Conservation (phyloP, 1,140 invertebrate genomes). For the Reticulitermes speratus region DNA sequence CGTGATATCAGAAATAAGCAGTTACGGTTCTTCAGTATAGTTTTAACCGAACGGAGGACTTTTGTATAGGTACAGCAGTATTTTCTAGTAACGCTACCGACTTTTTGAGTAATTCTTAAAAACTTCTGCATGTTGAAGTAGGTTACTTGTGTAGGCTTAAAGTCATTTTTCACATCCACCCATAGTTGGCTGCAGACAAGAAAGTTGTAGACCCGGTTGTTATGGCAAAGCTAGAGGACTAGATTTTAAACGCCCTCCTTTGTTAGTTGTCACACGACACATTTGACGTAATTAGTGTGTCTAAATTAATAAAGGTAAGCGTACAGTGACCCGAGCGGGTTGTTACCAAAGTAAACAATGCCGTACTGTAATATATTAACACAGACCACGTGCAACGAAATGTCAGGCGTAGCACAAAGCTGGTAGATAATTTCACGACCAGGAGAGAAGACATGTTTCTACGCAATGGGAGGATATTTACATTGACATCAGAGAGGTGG, state of each 20-base stretch:
- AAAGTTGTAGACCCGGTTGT: background rate
- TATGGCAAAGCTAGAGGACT: too few relatives aligned
- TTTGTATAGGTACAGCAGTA: too few relatives aligned
- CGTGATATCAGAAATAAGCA: too few relatives aligned
- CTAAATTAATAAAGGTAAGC: background rate
- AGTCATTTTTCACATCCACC: background rate
- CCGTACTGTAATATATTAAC: background rate
- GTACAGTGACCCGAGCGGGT: background rate
- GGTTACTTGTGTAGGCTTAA: background rate
- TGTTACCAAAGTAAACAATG: background rate
- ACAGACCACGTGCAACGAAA: background rate
- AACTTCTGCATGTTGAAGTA: background rate
- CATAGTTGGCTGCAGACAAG: background rate
- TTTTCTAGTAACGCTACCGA: background rate
- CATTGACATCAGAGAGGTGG: background rate
- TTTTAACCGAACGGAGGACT: too few relatives aligned
- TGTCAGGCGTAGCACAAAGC: background rate
- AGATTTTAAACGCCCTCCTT: background rate
- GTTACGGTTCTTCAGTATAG: too few relatives aligned
- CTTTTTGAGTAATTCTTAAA: background rate
- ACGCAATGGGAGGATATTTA: background rate
- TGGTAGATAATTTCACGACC: background rate
- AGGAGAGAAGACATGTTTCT: background rate
- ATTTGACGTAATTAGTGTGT: background rate
- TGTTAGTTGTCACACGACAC: background rate